Percentiles rank a stretch among this genome's conserved stretches.
phyloP scores from a whole-genome alignment of 2,888 invertebrate species.

The Meganola albula region DNA sequence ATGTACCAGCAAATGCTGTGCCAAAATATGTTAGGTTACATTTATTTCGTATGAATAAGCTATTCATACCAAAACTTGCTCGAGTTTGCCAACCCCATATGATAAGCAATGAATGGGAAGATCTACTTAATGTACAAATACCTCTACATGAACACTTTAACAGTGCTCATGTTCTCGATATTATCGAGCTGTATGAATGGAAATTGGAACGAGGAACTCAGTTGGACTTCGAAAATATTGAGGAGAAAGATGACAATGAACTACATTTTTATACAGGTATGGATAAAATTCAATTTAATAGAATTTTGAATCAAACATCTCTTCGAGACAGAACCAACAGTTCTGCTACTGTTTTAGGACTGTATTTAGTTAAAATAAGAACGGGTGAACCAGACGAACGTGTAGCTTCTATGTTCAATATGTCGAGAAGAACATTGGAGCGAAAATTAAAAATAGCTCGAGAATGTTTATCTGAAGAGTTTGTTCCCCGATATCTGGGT shows the following conservation, averaged over 20 bases:
- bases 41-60: slow-evolving; percentile 3
- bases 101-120: slow-evolving; percentile 7
- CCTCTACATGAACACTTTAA: slow-evolving; percentile 7
- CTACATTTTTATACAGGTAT: slow-evolving; percentile 14
- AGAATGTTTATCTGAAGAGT: slow-evolving; percentile 15
- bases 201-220: slow-evolving; percentile 7
- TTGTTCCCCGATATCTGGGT: slow-evolving; percentile 13
- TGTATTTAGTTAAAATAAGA: slow-evolving; percentile 14
- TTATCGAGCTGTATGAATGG: slow-evolving; percentile 16
- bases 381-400: slow-evolving; percentile 14
- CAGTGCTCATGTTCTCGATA: slow-evolving; percentile 10
- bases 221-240: slow-evolving; percentile 14
- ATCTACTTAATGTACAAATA: slow-evolving; percentile 1
- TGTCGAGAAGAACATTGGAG: slow-evolving; percentile 37
- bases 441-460: slow-evolving; percentile 53
- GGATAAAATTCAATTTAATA: slow-evolving; percentile 12
- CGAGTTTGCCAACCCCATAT: slow-evolving; percentile 7
- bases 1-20: slow-evolving; percentile 4
- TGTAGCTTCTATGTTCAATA: slow-evolving; percentile 5
- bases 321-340: slow-evolving; percentile 7
- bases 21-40: slow-evolving; percentile 8
- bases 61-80: slow-evolving; percentile 8
- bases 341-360: slow-evolving; percentile 11
- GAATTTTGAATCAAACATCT: slow-evolving; percentile 11
- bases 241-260: slow-evolving; percentile 13